These are phyloP conservation scores for Griposia aprilina DNA, from an alignment of 2,888 invertebrate genomes.

Conservation along the genomic window DNA sequence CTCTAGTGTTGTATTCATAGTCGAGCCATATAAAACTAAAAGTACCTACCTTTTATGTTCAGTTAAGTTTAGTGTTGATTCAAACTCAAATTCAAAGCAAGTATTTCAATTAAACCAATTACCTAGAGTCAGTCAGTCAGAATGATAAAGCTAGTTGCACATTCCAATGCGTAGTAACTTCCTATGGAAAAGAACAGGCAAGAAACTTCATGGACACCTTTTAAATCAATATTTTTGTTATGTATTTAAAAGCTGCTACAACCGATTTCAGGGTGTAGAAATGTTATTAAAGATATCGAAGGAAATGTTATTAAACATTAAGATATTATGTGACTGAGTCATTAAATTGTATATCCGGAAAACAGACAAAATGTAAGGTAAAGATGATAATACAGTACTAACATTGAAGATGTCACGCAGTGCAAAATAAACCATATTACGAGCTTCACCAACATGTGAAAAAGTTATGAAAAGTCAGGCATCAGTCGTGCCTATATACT, in stretches of 20 bases:
- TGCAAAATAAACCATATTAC: neutral
- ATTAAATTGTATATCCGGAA: no score
- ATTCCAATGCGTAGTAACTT: no score
- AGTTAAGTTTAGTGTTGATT: neutral
- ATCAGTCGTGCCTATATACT: neutral
- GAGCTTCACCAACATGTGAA: neutral
- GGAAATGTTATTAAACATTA: neutral
- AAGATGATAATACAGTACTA: neutral
- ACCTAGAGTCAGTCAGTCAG: neutral
- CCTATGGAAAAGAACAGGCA: neutral
- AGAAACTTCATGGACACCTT: neutral
- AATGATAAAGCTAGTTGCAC: neutral
- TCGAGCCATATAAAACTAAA: constrained; percentile 24
- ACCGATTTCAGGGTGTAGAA: neutral
- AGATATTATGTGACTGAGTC: neutral
- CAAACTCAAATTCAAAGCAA: neutral
- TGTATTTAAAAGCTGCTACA: neutral
- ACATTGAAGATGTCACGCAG: neutral
- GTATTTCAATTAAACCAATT: neutral
- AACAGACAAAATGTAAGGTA: neutral
- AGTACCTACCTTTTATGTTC: neutral
- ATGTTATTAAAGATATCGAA: neutral
- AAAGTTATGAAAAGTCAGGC: neutral
- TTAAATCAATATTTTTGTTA: neutral
- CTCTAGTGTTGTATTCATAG: constrained; percentile 82